Conservation (phyloP, 2,113 vertebrate genomes). For the Antechinus stuartii region DNA sequence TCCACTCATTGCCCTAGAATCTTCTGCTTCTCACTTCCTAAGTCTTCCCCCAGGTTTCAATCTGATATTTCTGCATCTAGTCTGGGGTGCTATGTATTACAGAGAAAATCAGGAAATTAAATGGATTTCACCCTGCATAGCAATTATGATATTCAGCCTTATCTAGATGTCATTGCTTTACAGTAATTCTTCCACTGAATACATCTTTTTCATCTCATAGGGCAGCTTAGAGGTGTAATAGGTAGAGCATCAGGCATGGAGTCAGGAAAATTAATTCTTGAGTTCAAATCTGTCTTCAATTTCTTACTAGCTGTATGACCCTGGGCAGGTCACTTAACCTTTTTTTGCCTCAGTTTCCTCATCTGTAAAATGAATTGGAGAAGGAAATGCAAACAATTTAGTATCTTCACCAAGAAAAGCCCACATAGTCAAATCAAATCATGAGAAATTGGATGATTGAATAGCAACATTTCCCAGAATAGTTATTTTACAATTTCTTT, state of each 20-base stretch:
- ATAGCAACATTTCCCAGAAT: background rate
- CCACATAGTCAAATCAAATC: background rate
- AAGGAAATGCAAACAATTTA: background rate
- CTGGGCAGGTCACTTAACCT: background rate
- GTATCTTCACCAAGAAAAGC: background rate
- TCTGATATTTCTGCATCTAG: background rate
- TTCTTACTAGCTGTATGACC: background rate
- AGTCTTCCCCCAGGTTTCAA: background rate
- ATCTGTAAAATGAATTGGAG: background rate
- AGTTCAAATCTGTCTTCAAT: background rate
- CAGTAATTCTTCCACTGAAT: background rate
- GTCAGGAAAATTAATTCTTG: too few relatives aligned
- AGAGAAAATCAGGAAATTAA: background rate
- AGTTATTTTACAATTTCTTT: background rate
- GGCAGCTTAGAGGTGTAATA: too few relatives aligned
- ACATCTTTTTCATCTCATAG: background rate
- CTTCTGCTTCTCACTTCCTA: background rate
- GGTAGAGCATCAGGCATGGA: too few relatives aligned
- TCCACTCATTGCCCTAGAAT: background rate
- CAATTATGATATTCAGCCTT: background rate
- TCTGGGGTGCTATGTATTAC: background rate
- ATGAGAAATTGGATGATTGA: background rate
- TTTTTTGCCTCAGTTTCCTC: background rate
- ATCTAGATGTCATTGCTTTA: background rate
- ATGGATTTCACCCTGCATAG: background rate